Conservation (phyloP, 2,888 invertebrate species). For the Sepioteuthis lessoniana region DNA sequence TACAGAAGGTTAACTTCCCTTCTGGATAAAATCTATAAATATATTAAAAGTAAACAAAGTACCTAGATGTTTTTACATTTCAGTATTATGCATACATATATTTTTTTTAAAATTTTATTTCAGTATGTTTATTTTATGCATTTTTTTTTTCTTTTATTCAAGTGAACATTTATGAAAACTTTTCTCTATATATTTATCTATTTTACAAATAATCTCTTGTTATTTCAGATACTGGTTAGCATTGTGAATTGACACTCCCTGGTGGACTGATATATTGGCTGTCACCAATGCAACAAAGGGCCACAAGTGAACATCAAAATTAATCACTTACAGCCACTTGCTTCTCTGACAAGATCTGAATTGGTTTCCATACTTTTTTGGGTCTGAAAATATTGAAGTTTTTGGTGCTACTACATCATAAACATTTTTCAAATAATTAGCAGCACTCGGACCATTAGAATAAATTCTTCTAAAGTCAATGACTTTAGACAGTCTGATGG, state of each 20-base stretch:
- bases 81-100: too few species aligned
- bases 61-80: too few species aligned
- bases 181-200: too few species aligned
- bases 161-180: too few species aligned
- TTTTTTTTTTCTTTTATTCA: too few species aligned
- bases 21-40: too few species aligned
- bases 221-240: slow-evolving; percentile 8
- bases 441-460: neutral
- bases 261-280: neutral
- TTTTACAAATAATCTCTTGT: neutral
- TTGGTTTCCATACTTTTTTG: neutral
- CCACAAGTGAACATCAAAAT: neutral
- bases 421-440: neutral
- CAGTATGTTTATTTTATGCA: too few species aligned
- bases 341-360: neutral
- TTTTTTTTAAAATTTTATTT: too few species aligned
- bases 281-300: neutral
- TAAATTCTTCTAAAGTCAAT: slow-evolving; percentile 24
- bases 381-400: neutral
- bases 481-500: slow-evolving; percentile 47
- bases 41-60: too few species aligned
- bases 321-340: neutral
- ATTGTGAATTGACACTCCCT: neutral
- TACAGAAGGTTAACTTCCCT: too few species aligned
- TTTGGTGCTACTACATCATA: neutral